Evolutionary conservation across 2,113 vertebrate genomes (phyloP), one percentile per base, ranked within the genome.

Genomic region (Sebastes schlegelii): DNA sequence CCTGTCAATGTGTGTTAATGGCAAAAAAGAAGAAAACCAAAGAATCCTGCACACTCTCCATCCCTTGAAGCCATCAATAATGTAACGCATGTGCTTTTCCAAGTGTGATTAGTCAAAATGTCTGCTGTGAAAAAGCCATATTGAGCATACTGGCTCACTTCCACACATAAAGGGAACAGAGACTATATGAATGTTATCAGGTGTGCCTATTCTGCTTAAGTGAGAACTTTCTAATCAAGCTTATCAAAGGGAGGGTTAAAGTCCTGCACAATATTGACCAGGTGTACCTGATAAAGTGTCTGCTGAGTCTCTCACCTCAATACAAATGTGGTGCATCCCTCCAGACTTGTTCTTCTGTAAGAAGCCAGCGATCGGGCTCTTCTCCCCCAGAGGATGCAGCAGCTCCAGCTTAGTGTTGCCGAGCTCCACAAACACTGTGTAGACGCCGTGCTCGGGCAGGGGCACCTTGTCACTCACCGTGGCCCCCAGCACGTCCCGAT

Each of bases 261-360:
- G 23, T 21, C 17, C 6, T 26, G 42, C 49, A 57, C 7, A 68
- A 49, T 21, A 51, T 14, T 55, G 14, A 60, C 10, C 21, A 3
- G 6, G 1, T 76, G 40, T 21, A 69, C 43, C 45, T 42, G 49
- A 51, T 58, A 1, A 54, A 46, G 7, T 12, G 4, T 43, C 76
- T 17, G 40, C 45, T 26, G 0, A 34, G 7, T 46, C n/a, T 62
- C 92, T 90, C 95, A 99, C 98, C 98, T 99, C 98, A 9, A 99
- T 97, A 87, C 98, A 99, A 88, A 99, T 94, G 77, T 99, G 98
- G 87, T 99, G 98, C 95, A 99, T 97, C 70, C 98, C 98, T 88
- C 98, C 98, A 14, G 95, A 90, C 82, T 96, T 97, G 91, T 99
- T 98, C 89, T 97, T 99, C 88, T 97, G 95, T 77, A 99, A 94